Conservation (phyloP, 2,113 vertebrate species). For the Chitala chitala region DNA sequence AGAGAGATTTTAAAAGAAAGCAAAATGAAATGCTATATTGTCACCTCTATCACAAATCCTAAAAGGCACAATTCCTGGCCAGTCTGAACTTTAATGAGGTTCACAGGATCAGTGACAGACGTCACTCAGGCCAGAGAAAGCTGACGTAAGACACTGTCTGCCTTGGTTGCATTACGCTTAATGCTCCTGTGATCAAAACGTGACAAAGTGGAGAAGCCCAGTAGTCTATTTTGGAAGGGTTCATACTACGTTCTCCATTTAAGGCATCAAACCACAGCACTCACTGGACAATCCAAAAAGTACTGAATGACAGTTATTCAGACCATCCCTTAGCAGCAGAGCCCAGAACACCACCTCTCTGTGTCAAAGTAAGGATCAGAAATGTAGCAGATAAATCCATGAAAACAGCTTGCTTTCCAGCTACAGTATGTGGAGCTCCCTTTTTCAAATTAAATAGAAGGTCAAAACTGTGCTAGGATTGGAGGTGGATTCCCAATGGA, state of each 20-base stretch:
- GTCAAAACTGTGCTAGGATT: no score
- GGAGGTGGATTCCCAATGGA: no score
- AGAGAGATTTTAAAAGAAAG: not conserved
- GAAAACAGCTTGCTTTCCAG: not conserved
- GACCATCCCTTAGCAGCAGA: not conserved
- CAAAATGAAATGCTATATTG: not conserved
- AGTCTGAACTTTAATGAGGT: constrained; percentile 7
- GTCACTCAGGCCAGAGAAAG: not conserved
- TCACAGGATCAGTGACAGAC: constrained; percentile 9
- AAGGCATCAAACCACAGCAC: not conserved
- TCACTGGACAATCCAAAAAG: not conserved
- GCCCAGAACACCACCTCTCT: not conserved
- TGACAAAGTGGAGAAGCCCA: not conserved
- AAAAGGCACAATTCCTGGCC: not conserved
- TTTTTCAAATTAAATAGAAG: no score
- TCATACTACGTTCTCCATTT: not conserved
- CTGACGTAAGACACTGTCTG: not conserved
- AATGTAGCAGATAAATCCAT: no score
- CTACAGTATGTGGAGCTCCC: no score
- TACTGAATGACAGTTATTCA: not conserved
- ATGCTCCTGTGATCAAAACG: not conserved
- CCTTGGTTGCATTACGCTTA: not conserved
- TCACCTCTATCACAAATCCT: not conserved
- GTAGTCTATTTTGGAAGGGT: not conserved
- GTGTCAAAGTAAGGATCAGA: no score